Evolutionary conservation across 2,888 invertebrate genomes (phyloP).

Genomic region (Eupithecia exiguata): DNA sequence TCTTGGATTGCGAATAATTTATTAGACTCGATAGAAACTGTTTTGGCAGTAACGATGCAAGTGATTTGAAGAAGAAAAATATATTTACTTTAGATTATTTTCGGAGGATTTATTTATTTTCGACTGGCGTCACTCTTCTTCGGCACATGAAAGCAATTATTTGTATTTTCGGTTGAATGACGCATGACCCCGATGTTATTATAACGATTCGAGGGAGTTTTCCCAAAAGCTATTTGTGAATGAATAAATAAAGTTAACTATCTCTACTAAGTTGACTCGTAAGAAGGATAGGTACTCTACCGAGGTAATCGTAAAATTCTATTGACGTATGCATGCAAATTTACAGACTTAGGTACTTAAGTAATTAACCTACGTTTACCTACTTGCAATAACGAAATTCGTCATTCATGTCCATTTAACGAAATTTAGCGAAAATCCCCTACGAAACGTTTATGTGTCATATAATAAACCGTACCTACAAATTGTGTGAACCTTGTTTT

Average conservation of each 20-base stretch:
- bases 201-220: slow-evolving; percentile 51
- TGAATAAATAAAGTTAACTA: slow-evolving; percentile 30
- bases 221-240: slow-evolving; percentile 39
- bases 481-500: slow-evolving; percentile 15
- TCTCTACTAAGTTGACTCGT: background rate
- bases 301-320: background rate
- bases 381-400: background rate
- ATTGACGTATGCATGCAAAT: background rate
- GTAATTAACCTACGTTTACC: background rate
- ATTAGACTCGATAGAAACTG: slow-evolving; percentile 60
- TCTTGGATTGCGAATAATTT: background rate
- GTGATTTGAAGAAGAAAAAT: slow-evolving; percentile 61
- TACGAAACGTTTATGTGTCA: background rate
- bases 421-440: slow-evolving; percentile 23
- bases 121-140: slow-evolving; percentile 70
- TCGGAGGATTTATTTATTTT: slow-evolving; percentile 71
- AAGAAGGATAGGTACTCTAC: background rate
- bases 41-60: slow-evolving; percentile 67
- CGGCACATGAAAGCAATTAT: slow-evolving; percentile 76
- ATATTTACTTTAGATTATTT: slow-evolving; percentile 78
- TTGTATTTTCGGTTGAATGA: slow-evolving; percentile 70
- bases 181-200: slow-evolving; percentile 73
- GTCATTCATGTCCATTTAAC: slow-evolving; percentile 22
- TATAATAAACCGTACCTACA: slow-evolving; percentile 9
- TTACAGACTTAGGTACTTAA: background rate